Percentiles rank a stretch among this genome's conserved stretches.
Conservation (phyloP, 2,888 invertebrate genomes). For the Cataglyphis livida region DNA sequence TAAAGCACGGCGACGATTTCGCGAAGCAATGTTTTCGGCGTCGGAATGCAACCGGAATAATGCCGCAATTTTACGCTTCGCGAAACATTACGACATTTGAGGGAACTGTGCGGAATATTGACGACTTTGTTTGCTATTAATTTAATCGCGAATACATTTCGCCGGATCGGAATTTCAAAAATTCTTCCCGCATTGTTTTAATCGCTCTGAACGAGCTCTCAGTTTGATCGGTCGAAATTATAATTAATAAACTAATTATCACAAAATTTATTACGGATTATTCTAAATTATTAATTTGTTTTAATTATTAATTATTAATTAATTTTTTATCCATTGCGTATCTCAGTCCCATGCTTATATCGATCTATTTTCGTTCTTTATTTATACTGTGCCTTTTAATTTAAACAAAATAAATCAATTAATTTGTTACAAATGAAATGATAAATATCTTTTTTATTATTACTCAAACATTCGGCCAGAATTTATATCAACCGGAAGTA, state of each 20-base stretch:
- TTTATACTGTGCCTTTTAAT: neutral
- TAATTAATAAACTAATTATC: neutral
- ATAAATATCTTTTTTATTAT: neutral
- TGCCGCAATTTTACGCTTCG: slow-evolving; percentile 57
- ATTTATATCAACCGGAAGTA: neutral
- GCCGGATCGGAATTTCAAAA: neutral
- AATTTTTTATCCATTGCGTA: neutral
- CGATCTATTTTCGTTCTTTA: neutral
- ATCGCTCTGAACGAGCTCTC: neutral
- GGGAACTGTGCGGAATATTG: slow-evolving; percentile 52
- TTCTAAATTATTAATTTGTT: slow-evolving; percentile 3
- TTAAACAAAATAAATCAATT: neutral
- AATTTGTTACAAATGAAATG: neutral
- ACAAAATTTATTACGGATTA: neutral
- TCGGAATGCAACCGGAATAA: slow-evolving; percentile 59
- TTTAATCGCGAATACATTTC: neutral
- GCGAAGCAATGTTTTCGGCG: slow-evolving; percentile 48
- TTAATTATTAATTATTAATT: neutral
- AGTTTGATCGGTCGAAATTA: neutral
- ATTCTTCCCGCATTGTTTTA: neutral
- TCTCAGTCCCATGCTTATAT: neutral
- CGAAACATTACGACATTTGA: slow-evolving; percentile 34
- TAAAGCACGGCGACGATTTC: slow-evolving; percentile 32
- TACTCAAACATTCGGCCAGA: neutral
- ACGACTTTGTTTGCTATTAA: slow-evolving; percentile 50